These are phyloP conservation scores for Oxycera nigricornis DNA, from an alignment of 2,888 invertebrate species.

Conservation along the genomic window DNA sequence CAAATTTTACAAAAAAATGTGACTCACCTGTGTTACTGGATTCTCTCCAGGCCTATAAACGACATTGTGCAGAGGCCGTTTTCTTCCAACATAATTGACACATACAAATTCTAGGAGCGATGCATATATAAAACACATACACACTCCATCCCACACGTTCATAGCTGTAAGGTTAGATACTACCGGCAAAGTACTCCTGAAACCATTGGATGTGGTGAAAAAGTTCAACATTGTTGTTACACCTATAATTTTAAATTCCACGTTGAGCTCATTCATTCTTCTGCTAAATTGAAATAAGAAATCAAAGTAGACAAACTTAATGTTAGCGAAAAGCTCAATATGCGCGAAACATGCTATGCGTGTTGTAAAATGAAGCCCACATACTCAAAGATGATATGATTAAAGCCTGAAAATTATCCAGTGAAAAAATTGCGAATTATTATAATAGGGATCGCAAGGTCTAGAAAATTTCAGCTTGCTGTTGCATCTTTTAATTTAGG, in stretches of 20 bases:
- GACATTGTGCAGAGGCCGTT: slow-evolving; percentile 86
- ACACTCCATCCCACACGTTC: slow-evolving; percentile 97
- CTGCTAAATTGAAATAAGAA: slow-evolving; percentile 9
- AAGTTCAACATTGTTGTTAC: slow-evolving; percentile 98
- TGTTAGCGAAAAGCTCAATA: slow-evolving; percentile 11
- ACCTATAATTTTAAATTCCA: slow-evolving; percentile 66
- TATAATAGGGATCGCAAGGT: no score
- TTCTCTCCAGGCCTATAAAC: slow-evolving; percentile 90
- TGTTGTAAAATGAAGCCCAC: no score
- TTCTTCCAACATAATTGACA: slow-evolving; percentile 93
- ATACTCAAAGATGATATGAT: no score
- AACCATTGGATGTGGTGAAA: slow-evolving; percentile 94
- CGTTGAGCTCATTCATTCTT: slow-evolving; percentile 24
- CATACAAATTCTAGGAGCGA: slow-evolving; percentile 93
- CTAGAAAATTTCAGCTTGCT: no score
- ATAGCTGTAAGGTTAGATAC: slow-evolving; percentile 94
- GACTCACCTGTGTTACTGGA: slow-evolving; percentile 80
- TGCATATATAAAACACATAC: slow-evolving; percentile 97
- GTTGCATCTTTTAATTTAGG: no score
- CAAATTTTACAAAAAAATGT: background rate
- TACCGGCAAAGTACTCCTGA: slow-evolving; percentile 89
- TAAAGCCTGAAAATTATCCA: no score
- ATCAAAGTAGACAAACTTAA: background rate
- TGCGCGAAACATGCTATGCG: slow-evolving; percentile 23
- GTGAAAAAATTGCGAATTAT: no score